A percentile compares a stretch with the other conserved stretches of the same genome.
Conservation (phyloP, 2,888 invertebrate genomes). For the Ariolimax columbianus region DNA sequence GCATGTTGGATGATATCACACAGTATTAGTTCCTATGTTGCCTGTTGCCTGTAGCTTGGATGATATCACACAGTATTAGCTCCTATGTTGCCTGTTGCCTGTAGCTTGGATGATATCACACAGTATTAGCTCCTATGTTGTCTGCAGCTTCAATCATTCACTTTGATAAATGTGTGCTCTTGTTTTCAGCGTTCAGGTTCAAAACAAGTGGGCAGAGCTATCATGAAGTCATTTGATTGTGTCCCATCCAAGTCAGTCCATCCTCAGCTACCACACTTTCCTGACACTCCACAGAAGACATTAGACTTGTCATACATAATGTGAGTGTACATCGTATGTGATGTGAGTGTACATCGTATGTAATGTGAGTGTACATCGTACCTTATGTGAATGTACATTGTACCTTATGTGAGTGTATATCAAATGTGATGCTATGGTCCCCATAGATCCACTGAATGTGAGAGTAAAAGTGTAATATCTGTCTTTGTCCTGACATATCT, state of each 20-base stretch:
- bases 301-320: conserved; percentile 97
- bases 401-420: no score
- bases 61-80: no score
- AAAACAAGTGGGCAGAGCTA: conserved; percentile 94
- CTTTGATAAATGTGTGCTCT: conserved; percentile 63
- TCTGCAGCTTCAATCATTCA: neutral
- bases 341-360: conserved; percentile 86
- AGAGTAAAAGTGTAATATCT: no score
- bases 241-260: conserved; percentile 91
- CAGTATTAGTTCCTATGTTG: no score
- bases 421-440: no score
- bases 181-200: conserved; percentile 95
- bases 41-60: no score
- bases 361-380: conserved; percentile 87
- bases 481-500: no score
- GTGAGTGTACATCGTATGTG: conserved; percentile 85
- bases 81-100: no score
- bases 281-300: conserved; percentile 95
- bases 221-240: conserved; percentile 97
- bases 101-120: no score
- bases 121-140: neutral
- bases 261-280: conserved; percentile 90
- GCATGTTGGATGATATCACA: no score
- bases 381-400: conserved; percentile 88
- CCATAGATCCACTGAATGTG: no score